Conservation (phyloP, 2,888 invertebrate genomes). For the Byasa hedistus region DNA sequence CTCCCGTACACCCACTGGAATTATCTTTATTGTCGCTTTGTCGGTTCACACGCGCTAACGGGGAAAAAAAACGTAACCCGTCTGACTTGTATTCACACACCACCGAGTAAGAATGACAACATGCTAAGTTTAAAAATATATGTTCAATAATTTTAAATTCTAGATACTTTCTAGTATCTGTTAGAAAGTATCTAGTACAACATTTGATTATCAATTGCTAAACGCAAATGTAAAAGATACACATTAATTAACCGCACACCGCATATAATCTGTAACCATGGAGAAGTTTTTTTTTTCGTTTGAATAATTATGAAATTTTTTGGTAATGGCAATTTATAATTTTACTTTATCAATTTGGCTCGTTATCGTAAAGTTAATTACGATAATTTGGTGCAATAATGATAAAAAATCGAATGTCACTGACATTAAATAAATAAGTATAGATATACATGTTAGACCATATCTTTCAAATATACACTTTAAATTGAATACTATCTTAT, state of each 20-base stretch:
- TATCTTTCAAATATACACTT: background rate
- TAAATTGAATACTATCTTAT: background rate
- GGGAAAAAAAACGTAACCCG: conserved; percentile 8
- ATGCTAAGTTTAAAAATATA: background rate
- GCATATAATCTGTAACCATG: too few relatives aligned
- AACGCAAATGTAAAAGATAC: too few relatives aligned
- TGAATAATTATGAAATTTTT: conserved; percentile 21
- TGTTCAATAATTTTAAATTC: background rate
- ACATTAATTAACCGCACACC: too few relatives aligned
- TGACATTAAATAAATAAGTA: conserved; percentile 10
- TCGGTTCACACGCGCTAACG: conserved; percentile 27
- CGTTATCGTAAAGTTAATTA: conserved; percentile 12
- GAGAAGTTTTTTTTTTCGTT: too few relatives aligned
- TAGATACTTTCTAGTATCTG: too few relatives aligned
- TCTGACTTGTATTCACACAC: conserved; percentile 9
- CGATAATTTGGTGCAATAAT: conserved; percentile 17
- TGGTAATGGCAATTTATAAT: background rate
- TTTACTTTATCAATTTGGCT: background rate
- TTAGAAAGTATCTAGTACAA: too few relatives aligned
- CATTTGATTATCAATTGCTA: too few relatives aligned
- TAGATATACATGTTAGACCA: background rate
- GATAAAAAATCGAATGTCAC: conserved; percentile 12
- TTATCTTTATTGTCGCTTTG: conserved; percentile 30
- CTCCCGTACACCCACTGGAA: conserved; percentile 51
- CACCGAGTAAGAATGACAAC: conserved; percentile 12